Percentiles rank a stretch among this genome's conserved stretches.
Conservation (phyloP, 2,797 vertebrate species). For the Cryptoprocta ferox region DNA sequence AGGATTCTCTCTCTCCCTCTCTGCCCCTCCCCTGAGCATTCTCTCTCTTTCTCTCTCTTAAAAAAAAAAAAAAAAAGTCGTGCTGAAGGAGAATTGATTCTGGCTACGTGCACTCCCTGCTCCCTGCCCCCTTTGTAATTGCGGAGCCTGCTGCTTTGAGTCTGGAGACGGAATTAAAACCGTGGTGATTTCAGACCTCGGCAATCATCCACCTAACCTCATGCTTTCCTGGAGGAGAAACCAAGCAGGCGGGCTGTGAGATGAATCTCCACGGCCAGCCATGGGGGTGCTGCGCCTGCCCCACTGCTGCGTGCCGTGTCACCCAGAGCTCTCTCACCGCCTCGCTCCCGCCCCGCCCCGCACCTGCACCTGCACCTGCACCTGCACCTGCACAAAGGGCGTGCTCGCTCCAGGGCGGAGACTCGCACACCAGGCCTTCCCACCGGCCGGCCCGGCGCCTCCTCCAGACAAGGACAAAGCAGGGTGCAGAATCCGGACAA, state of each 20-base stretch:
- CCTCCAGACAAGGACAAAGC: neutral
- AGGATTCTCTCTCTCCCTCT: too few relatives aligned
- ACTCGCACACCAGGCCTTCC: too few relatives aligned
- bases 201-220: neutral
- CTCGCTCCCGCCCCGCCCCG: too few relatives aligned
- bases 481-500: neutral
- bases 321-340: too few relatives aligned
- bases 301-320: accelerated
- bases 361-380: too few relatives aligned
- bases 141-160: neutral
- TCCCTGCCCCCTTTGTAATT: neutral
- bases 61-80: neutral
- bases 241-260: neutral
- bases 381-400: neutral
- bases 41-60: too few relatives aligned
- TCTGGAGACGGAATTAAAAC: neutral
- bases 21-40: too few relatives aligned
- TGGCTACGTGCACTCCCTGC: neutral
- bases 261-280: neutral
- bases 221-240: neutral
- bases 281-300: neutral
- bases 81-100: neutral
- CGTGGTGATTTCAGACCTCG: neutral
- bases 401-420: too few relatives aligned
- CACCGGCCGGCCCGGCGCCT: neutral